phyloP scores from a whole-genome alignment of 2,797 vertebrate species.

The Malurus splendens region DNA sequence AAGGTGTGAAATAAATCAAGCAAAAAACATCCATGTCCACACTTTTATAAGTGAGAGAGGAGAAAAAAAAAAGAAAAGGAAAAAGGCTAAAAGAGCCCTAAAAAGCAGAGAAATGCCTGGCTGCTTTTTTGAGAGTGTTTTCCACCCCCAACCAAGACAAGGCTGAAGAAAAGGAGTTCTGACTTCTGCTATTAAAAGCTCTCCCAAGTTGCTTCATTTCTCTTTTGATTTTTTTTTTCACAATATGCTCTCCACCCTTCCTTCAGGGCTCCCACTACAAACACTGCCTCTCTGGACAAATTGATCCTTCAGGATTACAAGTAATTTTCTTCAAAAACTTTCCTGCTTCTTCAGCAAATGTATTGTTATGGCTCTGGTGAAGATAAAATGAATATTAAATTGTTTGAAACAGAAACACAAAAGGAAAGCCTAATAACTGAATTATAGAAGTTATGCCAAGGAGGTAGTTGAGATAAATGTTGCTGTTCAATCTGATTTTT shows the following conservation, averaged over 20 bases:
- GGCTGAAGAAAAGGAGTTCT: background rate
- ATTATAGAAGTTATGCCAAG: background rate
- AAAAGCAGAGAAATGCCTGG: too few species aligned
- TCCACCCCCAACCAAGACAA: background rate
- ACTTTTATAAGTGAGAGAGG: background rate
- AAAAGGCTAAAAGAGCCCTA: too few species aligned
- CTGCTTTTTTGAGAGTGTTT: too few species aligned
- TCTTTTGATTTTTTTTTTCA: background rate
- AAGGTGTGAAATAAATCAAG: slow-evolving; percentile 27
- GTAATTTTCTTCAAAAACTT: background rate
- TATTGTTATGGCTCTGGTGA: background rate
- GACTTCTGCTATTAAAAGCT: background rate
- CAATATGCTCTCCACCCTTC: background rate
- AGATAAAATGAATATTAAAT: background rate
- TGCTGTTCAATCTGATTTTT: background rate
- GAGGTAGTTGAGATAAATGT: background rate
- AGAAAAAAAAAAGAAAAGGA: rapidly evolving
- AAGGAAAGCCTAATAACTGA: background rate
- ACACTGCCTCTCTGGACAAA: background rate
- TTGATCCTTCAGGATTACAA: background rate
- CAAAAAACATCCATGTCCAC: background rate
- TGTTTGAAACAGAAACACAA: background rate
- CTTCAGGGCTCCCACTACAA: background rate
- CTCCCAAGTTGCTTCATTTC: rapidly evolving
- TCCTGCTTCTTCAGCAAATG: background rate